Evolutionary conservation across 2,113 vertebrate genomes (phyloP).

Genomic region (Nymphicus hollandicus): DNA sequence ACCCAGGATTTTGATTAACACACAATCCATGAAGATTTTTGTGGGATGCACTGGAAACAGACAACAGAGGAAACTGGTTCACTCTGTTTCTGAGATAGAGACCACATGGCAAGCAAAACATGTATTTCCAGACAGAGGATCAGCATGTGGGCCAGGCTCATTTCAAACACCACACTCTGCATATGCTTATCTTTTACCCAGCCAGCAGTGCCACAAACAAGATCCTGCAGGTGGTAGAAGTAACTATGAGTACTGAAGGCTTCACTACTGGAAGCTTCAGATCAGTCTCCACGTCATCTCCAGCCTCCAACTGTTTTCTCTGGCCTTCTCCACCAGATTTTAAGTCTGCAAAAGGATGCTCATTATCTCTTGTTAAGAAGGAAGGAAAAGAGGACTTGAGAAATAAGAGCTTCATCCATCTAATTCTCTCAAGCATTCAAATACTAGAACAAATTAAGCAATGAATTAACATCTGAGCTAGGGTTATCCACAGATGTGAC

Average conservation of each 20-base stretch:
- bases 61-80: neutral
- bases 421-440: neutral
- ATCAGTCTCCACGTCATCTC: neutral
- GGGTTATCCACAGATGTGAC: neutral
- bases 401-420: neutral
- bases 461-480: neutral
- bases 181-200: neutral
- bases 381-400: neutral
- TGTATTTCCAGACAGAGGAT: neutral
- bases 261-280: neutral
- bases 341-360: neutral
- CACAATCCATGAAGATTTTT: neutral
- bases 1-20: neutral
- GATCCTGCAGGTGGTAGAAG: neutral
- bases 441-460: neutral
- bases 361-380: neutral
- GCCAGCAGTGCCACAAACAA: neutral
- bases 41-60: neutral
- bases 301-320: neutral
- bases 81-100: neutral
- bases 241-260: neutral
- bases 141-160: accelerated
- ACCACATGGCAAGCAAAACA: neutral
- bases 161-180: neutral
- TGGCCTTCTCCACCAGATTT: neutral